Base-by-base conservation (phyloP, 2,888 invertebrate genomes). In the Epistrophe eligans region DNA sequence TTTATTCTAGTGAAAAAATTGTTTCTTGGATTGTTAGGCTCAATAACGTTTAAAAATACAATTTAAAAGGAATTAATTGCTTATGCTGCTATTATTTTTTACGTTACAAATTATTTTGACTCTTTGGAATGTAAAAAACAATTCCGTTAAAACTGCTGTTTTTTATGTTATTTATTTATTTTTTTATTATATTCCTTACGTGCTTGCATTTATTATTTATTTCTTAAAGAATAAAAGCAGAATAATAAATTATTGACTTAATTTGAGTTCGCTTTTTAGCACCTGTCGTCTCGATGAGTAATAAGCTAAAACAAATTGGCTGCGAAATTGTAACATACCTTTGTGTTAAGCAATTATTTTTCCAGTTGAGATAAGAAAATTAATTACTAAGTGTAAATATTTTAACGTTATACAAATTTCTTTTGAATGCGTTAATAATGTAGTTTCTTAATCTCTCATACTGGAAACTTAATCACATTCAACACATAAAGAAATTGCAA, bases 241-340 rank as follows among this genome's bases (percentile, higher is more conserved):
- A 43, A 43, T 45, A n/a, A 45, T 45, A n/a, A 45, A 45, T 7
- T 48, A 48, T 48, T 17, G 9, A 17, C 9, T 9, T 45, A 4
- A 38, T 10, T 4, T 43, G 43, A 15, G 10, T 43, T 43, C 15
- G 15, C 9, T 17, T 17, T 45, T 45, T 9, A n/a, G n/a, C 48
- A 48, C 48, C 45, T 48, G 45, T 17, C 9, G 3, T 17, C 17
- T 48, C 17, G 48, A 48, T 52, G 24, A 70, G 52, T 70, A 70
- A 40, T 55, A 6, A 50, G 2, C 40, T 70, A 1, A 40, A 70
- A 52, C n/a, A 1, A 38, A 40, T 40, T 70, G 17, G n/a, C 19
- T 40, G 15, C 40, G 2, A 10, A 40, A 24, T 52, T n/a, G 64
- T 10, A 10, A 45, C 62, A 64, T 40, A 15, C 15, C 8, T 15